Conservation (phyloP, 2,888 invertebrate genomes). For the Tenthredo livida region DNA sequence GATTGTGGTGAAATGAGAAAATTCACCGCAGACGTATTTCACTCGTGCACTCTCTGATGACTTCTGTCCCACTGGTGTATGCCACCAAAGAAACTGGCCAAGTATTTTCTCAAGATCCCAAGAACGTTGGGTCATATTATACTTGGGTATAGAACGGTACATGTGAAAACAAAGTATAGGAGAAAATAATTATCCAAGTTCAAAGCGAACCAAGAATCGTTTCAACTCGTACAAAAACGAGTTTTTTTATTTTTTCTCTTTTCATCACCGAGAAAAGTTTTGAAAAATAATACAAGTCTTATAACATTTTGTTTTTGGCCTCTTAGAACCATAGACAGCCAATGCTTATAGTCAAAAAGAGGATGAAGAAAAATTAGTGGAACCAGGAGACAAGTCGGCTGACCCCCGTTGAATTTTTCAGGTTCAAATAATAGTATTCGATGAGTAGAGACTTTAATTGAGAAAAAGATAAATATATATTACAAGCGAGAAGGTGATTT, state of each 20-base stretch:
- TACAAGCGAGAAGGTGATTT: background rate
- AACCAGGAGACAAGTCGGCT: too few relatives aligned
- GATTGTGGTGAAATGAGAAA: conserved; percentile 23
- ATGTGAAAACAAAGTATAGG: background rate
- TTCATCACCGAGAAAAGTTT: background rate
- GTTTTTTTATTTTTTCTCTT: background rate
- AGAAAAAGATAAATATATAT: background rate
- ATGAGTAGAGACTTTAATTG: background rate
- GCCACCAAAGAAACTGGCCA: background rate
- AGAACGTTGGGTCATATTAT: background rate
- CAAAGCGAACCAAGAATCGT: background rate
- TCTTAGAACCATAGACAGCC: background rate
- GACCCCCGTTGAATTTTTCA: too few relatives aligned
- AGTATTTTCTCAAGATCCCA: background rate
- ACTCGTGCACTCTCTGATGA: background rate
- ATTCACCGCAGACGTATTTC: background rate
- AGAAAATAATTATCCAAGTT: background rate
- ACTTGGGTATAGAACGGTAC: background rate
- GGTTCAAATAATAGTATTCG: too few relatives aligned
- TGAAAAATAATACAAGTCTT: background rate
- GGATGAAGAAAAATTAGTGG: too few relatives aligned
- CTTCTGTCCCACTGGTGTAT: background rate
- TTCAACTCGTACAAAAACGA: background rate
- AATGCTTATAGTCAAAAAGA: too few relatives aligned
- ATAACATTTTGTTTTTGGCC: background rate